Base-by-base conservation (phyloP, 2,888 invertebrate species). In the Erynnis tages region DNA sequence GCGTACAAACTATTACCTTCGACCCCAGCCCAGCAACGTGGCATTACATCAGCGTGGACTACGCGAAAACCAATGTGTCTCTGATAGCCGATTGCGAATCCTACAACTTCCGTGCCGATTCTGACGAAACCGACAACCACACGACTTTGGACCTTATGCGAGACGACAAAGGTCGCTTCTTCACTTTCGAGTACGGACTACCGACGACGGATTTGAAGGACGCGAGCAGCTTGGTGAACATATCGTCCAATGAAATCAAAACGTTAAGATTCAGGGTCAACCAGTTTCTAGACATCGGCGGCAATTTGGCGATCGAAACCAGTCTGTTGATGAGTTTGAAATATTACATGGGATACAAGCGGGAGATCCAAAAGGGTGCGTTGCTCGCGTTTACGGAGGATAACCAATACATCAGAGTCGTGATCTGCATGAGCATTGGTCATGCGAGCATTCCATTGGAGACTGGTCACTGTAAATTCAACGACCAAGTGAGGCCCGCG, bases 271-370 rank as follows among this genome's bases (percentile, higher is more conserved):
- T 96, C 69, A 90, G 91, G 50, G 86, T 97, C 7, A 92, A 93
- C 27, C 91, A 93, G 53, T 91, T 93, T 16, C 86, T 88, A 37
- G 97, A 97, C 67, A 93, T 94, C 23, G 97, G 97, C 0, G 97
- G 97, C 0, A 96, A 94, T 1, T 71, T 96, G 13, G 91, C 92
- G 0, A 91, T 95, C 58, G 93, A 94, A 44, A 83, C 95, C 0
- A 94, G 93, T 45, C 86, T 96, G 68, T 90, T 93, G 62, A 92
- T 91, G 74, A 91, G 87, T 61, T 63, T 87, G 59, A 91, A 87
- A 56, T 84, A 84, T 62, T 90, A 87, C 54, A 84, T 84, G 82
- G 90, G 90, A 45, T 90, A 82, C 56, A 83, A 58, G 43, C 75
- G 86, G 34, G 69, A 76, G 43, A 41, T 63, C 8, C 69, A 65